These are phyloP conservation scores for Charaxes varanes DNA, from an alignment of 1,140 invertebrate genomes.

Conservation along the genomic window DNA sequence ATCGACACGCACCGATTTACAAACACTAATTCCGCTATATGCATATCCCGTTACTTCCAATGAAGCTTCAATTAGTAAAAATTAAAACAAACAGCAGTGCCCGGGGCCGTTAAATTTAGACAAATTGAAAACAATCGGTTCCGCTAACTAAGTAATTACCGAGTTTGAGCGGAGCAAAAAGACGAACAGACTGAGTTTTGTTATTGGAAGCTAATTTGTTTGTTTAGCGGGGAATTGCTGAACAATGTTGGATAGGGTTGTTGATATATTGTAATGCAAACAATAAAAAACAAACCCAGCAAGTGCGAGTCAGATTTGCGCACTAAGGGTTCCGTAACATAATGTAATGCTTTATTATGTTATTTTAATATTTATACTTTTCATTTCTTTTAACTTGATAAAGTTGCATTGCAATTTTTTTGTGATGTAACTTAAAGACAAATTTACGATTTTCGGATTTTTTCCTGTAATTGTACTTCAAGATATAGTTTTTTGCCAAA, in stretches of 20 bases:
- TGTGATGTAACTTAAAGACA: no score
- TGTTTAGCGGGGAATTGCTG: constrained; percentile 51
- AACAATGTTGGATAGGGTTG: constrained; percentile 56
- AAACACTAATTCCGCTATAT: constrained; percentile 3
- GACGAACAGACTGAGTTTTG: constrained; percentile 46
- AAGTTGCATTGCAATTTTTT: no score
- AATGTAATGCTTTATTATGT: no score
- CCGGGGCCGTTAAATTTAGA: constrained; percentile 30
- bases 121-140: constrained; percentile 39
- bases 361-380: no score
- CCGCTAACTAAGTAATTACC: constrained; percentile 45
- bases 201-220: constrained; percentile 52
- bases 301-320: no score
- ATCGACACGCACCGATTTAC: constrained; percentile 1
- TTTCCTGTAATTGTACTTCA: no score
- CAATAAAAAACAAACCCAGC: no score
- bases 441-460: no score
- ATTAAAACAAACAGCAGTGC: constrained; percentile 18
- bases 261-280: no score
- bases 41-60: constrained; percentile 24
- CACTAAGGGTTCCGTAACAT: no score
- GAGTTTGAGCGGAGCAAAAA: constrained; percentile 37
- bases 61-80: constrained; percentile 25
- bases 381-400: no score
- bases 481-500: no score